Percentiles rank a stretch among this genome's conserved stretches.
Evolutionary conservation across 2,113 vertebrate genomes (phyloP).

Genomic region (Chunga burmeisteri): DNA sequence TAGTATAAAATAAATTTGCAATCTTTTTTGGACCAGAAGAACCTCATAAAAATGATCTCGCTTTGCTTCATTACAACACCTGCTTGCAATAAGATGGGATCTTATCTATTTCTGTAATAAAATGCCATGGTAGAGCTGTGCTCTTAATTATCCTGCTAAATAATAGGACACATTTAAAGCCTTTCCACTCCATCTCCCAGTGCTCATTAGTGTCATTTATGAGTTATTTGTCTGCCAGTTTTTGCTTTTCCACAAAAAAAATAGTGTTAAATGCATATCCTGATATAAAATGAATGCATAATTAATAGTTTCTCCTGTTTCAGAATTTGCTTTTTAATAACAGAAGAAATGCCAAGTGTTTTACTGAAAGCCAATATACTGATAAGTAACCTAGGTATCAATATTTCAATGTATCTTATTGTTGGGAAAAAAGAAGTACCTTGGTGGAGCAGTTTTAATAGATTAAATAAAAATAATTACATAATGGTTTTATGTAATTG

Average conservation of each 20-base stretch:
- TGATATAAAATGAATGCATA: slow-evolving; percentile 47
- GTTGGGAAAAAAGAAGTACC: neutral
- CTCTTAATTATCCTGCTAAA: slow-evolving; percentile 77
- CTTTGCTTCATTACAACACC: slow-evolving; percentile 68
- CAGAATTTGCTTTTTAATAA: slow-evolving; percentile 9
- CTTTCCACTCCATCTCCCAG: slow-evolving; percentile 74
- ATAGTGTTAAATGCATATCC: slow-evolving; percentile 48
- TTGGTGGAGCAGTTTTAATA: neutral
- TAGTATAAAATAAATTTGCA: neutral
- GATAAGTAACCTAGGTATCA: neutral
- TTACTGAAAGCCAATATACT: neutral
- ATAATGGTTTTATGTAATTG: neutral
- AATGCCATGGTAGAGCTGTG: slow-evolving; percentile 67
- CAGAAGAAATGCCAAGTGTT: neutral
- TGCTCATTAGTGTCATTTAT: slow-evolving; percentile 76
- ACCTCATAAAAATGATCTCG: slow-evolving; percentile 48
- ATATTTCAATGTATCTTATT: neutral
- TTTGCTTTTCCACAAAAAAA: slow-evolving; percentile 52
- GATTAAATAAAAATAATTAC: neutral
- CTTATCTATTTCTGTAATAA: slow-evolving; percentile 75
- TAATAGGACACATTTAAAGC: slow-evolving; percentile 76
- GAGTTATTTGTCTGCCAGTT: slow-evolving; percentile 72
- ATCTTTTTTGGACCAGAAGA: slow-evolving; percentile 10
- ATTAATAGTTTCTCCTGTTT: slow-evolving; percentile 46
- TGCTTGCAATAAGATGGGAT: slow-evolving; percentile 65